Percentiles rank a stretch among this genome's conserved stretches.
phyloP scores from a whole-genome alignment of 2,113 vertebrate species.

The Perccottus glenii region DNA sequence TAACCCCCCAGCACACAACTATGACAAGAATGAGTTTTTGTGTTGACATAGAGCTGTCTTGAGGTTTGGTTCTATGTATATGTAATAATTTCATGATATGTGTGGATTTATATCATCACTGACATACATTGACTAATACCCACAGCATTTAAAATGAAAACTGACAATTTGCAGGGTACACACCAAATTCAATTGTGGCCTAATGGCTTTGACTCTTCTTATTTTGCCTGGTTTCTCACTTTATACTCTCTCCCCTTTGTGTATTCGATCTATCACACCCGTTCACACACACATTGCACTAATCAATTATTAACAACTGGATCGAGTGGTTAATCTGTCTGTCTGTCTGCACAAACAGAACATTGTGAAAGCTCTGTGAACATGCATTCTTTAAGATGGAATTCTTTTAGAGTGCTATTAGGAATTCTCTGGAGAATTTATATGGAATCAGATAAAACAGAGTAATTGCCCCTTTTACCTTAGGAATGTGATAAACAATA shows the following conservation, averaged over 20 bases:
- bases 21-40: slow-evolving; percentile 1
- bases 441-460: slow-evolving; percentile 21
- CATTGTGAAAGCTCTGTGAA: not conserved
- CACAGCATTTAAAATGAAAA: not conserved
- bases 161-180: slow-evolving; percentile 2
- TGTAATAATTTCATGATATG: no score
- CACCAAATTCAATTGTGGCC: not conserved
- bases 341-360: not conserved
- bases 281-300: slow-evolving; percentile 12
- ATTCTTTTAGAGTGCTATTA: slow-evolving; percentile 29
- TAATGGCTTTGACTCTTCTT: no score
- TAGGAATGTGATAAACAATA: not conserved
- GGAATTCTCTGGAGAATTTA: slow-evolving; percentile 28
- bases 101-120: slow-evolving; percentile 1
- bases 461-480: not conserved
- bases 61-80: no score
- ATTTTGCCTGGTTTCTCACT: no score
- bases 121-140: not conserved
- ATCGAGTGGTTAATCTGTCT: slow-evolving; percentile 3
- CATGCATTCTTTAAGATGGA: slow-evolving; percentile 51
- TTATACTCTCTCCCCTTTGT: not conserved
- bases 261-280: no score
- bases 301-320: slow-evolving; percentile 63
- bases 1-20: not conserved
- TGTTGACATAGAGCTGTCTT: not conserved